A percentile compares a stretch with the other conserved stretches of the same genome.
phyloP scores from a whole-genome alignment of 2,888 invertebrate genomes.

The Cacoxenus indagator region DNA sequence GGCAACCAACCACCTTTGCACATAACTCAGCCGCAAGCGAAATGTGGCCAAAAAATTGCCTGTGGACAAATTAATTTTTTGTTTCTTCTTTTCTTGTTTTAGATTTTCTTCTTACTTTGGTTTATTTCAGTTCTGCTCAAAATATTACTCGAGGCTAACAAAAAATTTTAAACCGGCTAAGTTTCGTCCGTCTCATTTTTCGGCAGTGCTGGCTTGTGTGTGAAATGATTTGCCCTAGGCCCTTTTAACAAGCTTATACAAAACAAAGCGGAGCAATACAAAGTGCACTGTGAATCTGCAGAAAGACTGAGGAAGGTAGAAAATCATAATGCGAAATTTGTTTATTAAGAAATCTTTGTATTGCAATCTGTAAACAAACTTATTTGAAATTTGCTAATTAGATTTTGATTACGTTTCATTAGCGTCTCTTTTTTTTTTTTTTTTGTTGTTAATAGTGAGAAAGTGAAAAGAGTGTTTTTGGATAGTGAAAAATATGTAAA shows the following conservation, averaged over 20 bases:
- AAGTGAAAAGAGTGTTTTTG: no score
- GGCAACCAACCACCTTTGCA: neutral
- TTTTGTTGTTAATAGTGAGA: no score
- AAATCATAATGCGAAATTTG: constrained; percentile 42
- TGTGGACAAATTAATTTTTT: constrained; percentile 36
- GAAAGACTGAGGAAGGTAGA: neutral
- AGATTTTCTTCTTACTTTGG: constrained; percentile 54
- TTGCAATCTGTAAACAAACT: constrained; percentile 41
- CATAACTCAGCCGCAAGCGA: constrained; percentile 49
- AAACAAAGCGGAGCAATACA: constrained; percentile 27
- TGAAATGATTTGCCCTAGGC: constrained; percentile 36
- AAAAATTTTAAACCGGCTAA: constrained; percentile 64
- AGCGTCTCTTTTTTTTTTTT: no score
- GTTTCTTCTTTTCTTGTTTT: constrained; percentile 35
- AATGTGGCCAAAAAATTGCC: constrained; percentile 59
- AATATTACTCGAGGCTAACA: constrained; percentile 58
- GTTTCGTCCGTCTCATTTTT: constrained; percentile 36
- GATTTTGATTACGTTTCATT: no score
- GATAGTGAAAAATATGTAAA: no score
- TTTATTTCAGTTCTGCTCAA: constrained; percentile 57
- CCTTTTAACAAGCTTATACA: constrained; percentile 37
- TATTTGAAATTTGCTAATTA: constrained; percentile 17
- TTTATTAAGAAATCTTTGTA: constrained; percentile 58
- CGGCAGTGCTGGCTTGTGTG: neutral
- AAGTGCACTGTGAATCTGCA: constrained; percentile 34